These are phyloP conservation scores for Crocallis elinguaria DNA, from an alignment of 2,888 invertebrate genomes.

Conservation along the genomic window DNA sequence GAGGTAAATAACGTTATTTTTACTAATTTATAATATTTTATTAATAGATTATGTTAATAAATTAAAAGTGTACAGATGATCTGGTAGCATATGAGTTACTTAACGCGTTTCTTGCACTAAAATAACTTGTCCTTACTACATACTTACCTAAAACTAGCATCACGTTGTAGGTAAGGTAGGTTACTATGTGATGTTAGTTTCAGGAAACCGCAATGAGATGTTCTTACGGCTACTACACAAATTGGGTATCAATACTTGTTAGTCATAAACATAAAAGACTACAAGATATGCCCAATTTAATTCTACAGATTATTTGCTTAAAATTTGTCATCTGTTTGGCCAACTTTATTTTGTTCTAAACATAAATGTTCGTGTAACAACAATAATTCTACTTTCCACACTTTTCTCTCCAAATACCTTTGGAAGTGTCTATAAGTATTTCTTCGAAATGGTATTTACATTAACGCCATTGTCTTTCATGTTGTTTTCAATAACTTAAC, in stretches of 20 bases:
- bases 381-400: background rate
- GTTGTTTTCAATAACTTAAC: background rate
- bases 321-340: background rate
- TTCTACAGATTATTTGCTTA: background rate
- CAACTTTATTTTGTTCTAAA: slow-evolving; percentile 1
- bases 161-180: too few relatives aligned
- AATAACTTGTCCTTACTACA: too few relatives aligned
- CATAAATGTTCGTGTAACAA: background rate
- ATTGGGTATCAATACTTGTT: background rate
- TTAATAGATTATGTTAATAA: too few relatives aligned
- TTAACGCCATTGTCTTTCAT: background rate
- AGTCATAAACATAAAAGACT: background rate
- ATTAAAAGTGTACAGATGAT: too few relatives aligned
- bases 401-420: background rate
- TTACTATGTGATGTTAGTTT: too few relatives aligned
- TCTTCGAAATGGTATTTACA: background rate
- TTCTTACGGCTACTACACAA: background rate
- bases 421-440: background rate
- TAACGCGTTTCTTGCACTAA: too few relatives aligned
- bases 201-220: background rate
- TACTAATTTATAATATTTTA: too few relatives aligned
- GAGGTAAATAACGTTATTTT: too few relatives aligned
- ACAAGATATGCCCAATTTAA: background rate
- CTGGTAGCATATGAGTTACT: too few relatives aligned
- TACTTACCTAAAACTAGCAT: too few relatives aligned